Base-by-base conservation (phyloP, 2,797 vertebrate species). In the Psittacula echo region DNA sequence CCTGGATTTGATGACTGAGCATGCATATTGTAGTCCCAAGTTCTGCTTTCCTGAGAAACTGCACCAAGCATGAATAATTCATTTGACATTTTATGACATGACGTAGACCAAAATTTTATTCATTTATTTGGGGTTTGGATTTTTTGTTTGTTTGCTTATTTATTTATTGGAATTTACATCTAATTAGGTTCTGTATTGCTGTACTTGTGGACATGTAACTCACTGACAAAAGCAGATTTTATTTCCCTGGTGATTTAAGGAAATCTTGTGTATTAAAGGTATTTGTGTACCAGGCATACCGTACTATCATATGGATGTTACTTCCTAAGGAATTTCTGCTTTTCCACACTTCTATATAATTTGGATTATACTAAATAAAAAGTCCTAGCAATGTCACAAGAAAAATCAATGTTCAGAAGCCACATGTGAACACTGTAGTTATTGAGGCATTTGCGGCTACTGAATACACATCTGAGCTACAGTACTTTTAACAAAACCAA, bases 21-120 rank as follows among this genome's bases (percentile, higher is more conserved):
- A 58, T 0, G 4, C 19, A 10, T 34, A 41, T 11, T 23, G 9
- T 7, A 67, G 26, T 74, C 10, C 45, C 19, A n/a, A 0, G 0
- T 48, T 88, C 32, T 79, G 53, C 4, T 5, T 34, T 89, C 39
- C 71, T 51, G n/a, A 89, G 13, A 76, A 95, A 85, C 13, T 66
- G 26, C 47, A 78, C 23, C 3, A 5, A 45, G 22, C 26, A 62
- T 17, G 26, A 12, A 56, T 45, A 84, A 81, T 32, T 84, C 7
- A 67, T 86, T 34, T 86, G 27, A 54, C 1, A 2, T 62, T 83
- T 76, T 47, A 45, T 44, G 41, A 78, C 39, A 47, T 1, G 5
- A 87, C 2, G 7, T 45, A 60, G 60, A 66, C 12, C 48, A 81
- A 73, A 53, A 53, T 48, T 82, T 5, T 44, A 26, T 21, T 50